These are phyloP conservation scores for Psilanteris sp. DNA, from an alignment of 1,140 invertebrate genomes.

Conservation along the genomic window DNA sequence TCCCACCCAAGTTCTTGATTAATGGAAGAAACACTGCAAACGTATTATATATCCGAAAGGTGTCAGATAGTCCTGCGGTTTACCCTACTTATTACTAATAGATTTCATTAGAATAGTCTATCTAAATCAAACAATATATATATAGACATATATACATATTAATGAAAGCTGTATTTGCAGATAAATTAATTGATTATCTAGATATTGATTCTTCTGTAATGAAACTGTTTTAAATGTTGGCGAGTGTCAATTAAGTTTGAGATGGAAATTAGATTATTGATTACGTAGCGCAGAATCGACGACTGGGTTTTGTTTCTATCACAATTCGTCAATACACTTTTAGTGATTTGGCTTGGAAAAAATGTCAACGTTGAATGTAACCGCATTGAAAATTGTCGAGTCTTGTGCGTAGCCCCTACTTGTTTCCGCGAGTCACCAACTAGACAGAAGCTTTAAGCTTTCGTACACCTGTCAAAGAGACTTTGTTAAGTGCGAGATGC, in stretches of 20 bases:
- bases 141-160: too few species aligned
- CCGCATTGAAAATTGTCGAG: not conserved
- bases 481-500: slow-evolving; percentile 43
- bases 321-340: too few species aligned
- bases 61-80: slow-evolving; percentile 5
- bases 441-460: slow-evolving; percentile 53
- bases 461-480: slow-evolving; percentile 57
- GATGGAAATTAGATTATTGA: too few species aligned
- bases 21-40: not conserved
- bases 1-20: slow-evolving; percentile 2
- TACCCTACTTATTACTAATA: slow-evolving; percentile 15
- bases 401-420: slow-evolving; percentile 8
- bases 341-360: too few species aligned
- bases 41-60: not conserved
- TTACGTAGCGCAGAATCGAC: too few species aligned
- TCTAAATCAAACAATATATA: slow-evolving; percentile 21
- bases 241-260: too few species aligned
- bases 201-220: slow-evolving; percentile 15
- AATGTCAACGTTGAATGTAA: slow-evolving; percentile 3
- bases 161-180: slow-evolving; percentile 3
- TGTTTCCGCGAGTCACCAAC: slow-evolving; percentile 33
- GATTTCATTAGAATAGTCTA: slow-evolving; percentile 5
- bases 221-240: not conserved
- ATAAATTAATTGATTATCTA: slow-evolving; percentile 20
- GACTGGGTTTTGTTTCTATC: too few species aligned